Base-by-base conservation (phyloP, 1,140 invertebrate species). In the Drosophila pruinosa region DNA sequence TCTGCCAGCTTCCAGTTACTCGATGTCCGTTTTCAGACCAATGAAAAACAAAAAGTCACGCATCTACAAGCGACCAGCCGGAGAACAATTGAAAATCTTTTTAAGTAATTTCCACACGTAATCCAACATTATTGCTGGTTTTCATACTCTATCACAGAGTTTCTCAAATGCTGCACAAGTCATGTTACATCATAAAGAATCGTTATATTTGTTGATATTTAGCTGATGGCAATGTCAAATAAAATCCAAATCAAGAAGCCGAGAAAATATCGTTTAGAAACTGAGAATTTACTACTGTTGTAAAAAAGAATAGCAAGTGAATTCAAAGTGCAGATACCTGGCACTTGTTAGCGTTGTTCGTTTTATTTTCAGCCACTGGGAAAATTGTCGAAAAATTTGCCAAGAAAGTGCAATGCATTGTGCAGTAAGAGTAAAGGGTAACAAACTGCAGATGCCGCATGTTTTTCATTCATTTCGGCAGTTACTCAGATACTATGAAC, bases 31-130 rank as follows among this genome's bases (percentile, higher is more conserved):
- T 21, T 70, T 17, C 26, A 17, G 39, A 22, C 58, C 59, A 56
- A 64, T 64, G 68, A 64, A 64, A 71, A 71, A 64, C 34, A 71
- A 71, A 64, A 45, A 71, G 50, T 3, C 38, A 54, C 61, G 26
- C 24, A 50, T 31, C 15, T 41, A 58, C 19, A 14, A 28, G 57
- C 24, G 28, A 17, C 5, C 58, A 17, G 1, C 19, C 24, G 56
- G 50, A 64, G 72, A 83, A 76, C 85, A 89, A 85, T 89, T 89
- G 79, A 89, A 80, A 89, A 89, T 89, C 79, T 89, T 89, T 89
- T 89, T 89, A 89, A 89, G 85, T 89, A 89, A 89, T 89, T 89
- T 89, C 74, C 78, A 80, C 85, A 89, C 85, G 85, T 89, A 89
- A 89, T 89, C 85, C 79, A 86, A 89, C 85, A 89, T 81, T 89